Percentiles rank a stretch among this genome's conserved stretches.
Evolutionary conservation across 2,888 invertebrate species (phyloP).

Genomic region (Adelphocoris suturalis): DNA sequence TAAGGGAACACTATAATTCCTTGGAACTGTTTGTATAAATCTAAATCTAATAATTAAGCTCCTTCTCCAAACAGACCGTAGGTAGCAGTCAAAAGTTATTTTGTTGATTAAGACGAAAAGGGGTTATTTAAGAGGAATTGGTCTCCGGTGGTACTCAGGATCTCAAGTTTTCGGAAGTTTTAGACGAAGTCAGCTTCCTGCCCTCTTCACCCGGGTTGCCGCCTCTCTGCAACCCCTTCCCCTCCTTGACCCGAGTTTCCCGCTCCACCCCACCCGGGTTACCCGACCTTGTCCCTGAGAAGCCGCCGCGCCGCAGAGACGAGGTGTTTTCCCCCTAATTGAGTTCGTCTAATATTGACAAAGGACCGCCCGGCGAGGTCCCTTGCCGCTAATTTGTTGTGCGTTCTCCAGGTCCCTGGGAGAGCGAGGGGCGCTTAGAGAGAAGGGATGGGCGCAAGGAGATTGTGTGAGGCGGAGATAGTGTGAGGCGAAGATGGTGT

Average conservation of each 20-base stretch:
- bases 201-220: too few species aligned
- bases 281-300: neutral
- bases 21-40: neutral
- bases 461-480: too few species aligned
- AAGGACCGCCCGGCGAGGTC: conserved; percentile 29
- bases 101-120: conserved; percentile 16
- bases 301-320: neutral
- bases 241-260: neutral
- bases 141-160: neutral
- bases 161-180: conserved; percentile 6
- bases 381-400: conserved; percentile 48
- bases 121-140: neutral
- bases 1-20: too few species aligned
- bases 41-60: neutral
- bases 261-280: neutral
- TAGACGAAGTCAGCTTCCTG: conserved; percentile 2
- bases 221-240: neutral
- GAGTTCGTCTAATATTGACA: conserved; percentile 58
- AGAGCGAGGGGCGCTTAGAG: too few species aligned
- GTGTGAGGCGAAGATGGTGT: too few species aligned
- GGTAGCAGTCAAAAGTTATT: neutral
- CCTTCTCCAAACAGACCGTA: neutral
- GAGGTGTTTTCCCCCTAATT: conserved; percentile 45
- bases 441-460: too few species aligned
- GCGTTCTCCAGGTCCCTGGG: neutral